Conservation (phyloP, 30 jellyfish, hydroid and myxozoan genomes). For the Turritopsis rubra region DNA sequence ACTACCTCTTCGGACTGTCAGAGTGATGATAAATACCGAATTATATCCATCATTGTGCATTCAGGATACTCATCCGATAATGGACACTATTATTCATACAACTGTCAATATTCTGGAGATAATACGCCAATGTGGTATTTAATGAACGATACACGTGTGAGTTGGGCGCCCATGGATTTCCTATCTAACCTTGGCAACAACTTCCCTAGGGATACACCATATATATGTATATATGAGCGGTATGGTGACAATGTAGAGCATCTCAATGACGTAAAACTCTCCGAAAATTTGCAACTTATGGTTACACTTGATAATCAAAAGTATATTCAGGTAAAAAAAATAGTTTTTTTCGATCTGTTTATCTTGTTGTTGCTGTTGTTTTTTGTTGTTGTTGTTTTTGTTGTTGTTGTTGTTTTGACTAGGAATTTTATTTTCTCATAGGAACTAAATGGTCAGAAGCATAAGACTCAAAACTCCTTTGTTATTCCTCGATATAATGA, state of each 20-base stretch:
- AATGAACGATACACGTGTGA: slow-evolving; percentile 56
- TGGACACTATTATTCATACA: slow-evolving; percentile 78
- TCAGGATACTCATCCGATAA: slow-evolving; percentile 82
- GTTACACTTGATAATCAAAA: slow-evolving; percentile 7
- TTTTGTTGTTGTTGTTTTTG: neutral
- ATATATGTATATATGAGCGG: slow-evolving; percentile 70
- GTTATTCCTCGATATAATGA: neutral
- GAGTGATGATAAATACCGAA: slow-evolving; percentile 23
- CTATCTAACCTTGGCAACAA: slow-evolving; percentile 30
- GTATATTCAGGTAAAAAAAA: slow-evolving; percentile 18
- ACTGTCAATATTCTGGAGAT: slow-evolving; percentile 20
- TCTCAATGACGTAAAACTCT: neutral
- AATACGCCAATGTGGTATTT: slow-evolving; percentile 48
- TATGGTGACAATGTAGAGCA: slow-evolving; percentile 1
- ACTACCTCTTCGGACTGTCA: slow-evolving; percentile 6
- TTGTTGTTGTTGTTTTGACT: neutral
- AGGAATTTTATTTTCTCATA: neutral
- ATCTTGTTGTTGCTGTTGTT: neutral
- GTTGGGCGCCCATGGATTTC: slow-evolving; percentile 27
- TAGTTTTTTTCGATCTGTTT: neutral
- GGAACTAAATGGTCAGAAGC: neutral
- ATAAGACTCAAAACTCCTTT: neutral
- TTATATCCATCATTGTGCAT: slow-evolving; percentile 68
- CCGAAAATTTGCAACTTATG: slow-evolving; percentile 6
- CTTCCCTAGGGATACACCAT: slow-evolving; percentile 86